Evolutionary conservation across 2,888 invertebrate species (phyloP).

Genomic region (Agrochola litura): DNA sequence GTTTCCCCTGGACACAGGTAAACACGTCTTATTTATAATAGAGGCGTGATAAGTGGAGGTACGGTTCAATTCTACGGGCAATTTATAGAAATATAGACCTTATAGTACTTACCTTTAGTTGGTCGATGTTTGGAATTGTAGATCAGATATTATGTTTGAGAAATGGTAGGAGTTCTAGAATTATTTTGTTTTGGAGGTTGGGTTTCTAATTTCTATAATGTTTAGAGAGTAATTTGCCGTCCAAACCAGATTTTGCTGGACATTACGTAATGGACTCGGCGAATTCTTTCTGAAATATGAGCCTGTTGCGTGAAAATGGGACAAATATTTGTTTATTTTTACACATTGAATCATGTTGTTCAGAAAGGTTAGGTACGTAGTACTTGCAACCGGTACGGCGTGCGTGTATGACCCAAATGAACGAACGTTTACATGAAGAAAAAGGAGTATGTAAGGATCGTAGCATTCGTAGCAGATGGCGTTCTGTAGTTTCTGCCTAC

Average conservation of each 20-base stretch:
- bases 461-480: not conserved
- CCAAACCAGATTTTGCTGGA: too few relatives aligned
- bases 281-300: not conserved
- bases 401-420: not conserved
- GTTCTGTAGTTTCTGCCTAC: not conserved
- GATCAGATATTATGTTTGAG: not conserved
- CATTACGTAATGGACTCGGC: not conserved
- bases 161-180: not conserved
- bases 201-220: too few relatives aligned
- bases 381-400: not conserved
- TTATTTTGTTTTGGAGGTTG: not conserved
- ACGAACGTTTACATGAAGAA: not conserved
- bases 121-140: not conserved
- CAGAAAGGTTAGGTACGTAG: not conserved
- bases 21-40: conserved; percentile 67
- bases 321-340: not conserved
- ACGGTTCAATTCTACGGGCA: conserved; percentile 59
- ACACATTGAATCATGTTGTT: not conserved
- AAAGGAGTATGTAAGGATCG: not conserved
- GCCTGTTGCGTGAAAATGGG: not conserved
- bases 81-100: conserved; percentile 59
- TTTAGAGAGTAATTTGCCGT: too few relatives aligned
- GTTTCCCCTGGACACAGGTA: conserved; percentile 63
- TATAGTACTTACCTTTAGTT: not conserved
- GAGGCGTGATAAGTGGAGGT: conserved; percentile 64